Evolutionary conservation across 2,888 invertebrate genomes (phyloP).

Genomic region (Amblyteles armatorius): DNA sequence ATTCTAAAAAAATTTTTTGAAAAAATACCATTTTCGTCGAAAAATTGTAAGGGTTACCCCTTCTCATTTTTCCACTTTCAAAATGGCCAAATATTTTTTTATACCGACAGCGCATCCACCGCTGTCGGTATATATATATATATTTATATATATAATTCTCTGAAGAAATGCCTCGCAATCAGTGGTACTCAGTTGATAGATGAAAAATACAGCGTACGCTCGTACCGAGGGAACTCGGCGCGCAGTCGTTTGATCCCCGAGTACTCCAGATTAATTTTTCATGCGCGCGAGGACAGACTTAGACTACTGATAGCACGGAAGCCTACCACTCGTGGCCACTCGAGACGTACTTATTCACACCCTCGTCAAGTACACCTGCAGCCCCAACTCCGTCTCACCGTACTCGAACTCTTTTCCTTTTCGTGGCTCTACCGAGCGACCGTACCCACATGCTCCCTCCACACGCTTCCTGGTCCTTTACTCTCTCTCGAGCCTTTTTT

Average conservation of each 20-base stretch:
- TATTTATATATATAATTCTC: too few relatives aligned
- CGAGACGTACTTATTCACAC: conserved; percentile 82
- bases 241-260: conserved; percentile 46
- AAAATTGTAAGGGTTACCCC: too few relatives aligned
- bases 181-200: neutral
- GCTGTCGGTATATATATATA: too few relatives aligned
- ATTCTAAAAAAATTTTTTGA: too few relatives aligned
- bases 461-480: neutral
- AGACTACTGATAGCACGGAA: conserved; percentile 71
- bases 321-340: conserved; percentile 76
- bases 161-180: too few relatives aligned
- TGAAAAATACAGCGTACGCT: neutral
- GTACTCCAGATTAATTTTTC: conserved; percentile 76
- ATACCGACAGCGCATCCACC: too few relatives aligned
- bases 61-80: too few relatives aligned
- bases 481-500: conserved; percentile 5
- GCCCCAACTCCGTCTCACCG: conserved; percentile 62
- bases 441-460: conserved; percentile 1
- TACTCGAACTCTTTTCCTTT: conserved; percentile 48
- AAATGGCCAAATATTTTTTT: too few relatives aligned
- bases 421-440: conserved; percentile 11
- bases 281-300: conserved; percentile 66
- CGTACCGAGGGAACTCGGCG: conserved; percentile 12
- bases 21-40: too few relatives aligned
- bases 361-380: conserved; percentile 77